Base-by-base conservation (phyloP, 2,888 invertebrate genomes). In the Andrena marginata region DNA sequence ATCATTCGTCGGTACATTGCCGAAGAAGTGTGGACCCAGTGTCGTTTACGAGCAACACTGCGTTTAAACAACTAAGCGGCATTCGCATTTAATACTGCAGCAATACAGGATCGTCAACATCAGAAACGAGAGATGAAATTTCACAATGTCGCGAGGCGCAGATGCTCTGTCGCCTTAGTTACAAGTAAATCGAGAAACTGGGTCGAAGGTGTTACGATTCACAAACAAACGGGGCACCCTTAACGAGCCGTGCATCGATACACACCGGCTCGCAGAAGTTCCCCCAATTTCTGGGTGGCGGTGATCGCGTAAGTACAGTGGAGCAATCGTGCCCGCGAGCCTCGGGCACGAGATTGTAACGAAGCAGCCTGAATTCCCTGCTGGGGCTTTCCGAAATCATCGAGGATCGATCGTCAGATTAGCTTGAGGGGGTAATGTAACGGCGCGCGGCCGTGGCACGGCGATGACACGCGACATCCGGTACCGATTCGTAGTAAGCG, bases 211-310 rank as follows among this genome's bases (percentile, higher is more conserved):
- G 13, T 42, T 42, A 16, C 0, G 42, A 16, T 42, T 1, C 42
- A 0, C 4, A 1, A 42, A 42, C 4, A 42, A 42, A 16, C 1
- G 5, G 16, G 42, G 42, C 5, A 1, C 16, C 42, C 42, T 42
- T 16, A 42, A 16, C 42, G 42, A 42, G 42, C 42, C 42, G 3
- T 13, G 10, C 3, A 35, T 13, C 35, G 10, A 35, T 3, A 13
- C 13, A 3, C 4, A 3, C 42, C 1, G 13, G 13, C 42, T 42
- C 42, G 13, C 10, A 1, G 2, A 42, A 42, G 13, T 42, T 80
- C 60, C 63, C 80, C 80, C 80, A 80, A 72, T 80, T 80, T 80
- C 80, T 73, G 71, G 56, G 67, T 67, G 7, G 54, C 29, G 49
- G 20, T 23, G 29, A 48, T 31, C 42, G 59, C 48, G 42, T 20